Conservation (phyloP, 1,140 invertebrate genomes). For the Nilaparvata lugens region DNA sequence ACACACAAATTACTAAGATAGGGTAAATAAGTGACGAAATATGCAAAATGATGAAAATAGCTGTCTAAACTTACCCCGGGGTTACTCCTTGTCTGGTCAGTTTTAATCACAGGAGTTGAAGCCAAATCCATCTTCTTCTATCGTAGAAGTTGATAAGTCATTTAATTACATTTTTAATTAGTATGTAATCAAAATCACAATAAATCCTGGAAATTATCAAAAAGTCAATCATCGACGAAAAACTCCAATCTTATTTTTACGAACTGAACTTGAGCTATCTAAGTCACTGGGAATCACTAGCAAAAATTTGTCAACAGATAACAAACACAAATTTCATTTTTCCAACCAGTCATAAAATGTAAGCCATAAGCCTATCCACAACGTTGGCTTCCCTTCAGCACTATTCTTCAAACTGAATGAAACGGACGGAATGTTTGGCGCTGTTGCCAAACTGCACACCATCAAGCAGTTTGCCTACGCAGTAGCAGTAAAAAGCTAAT, state of each 20-base stretch:
- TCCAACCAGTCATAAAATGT: slow-evolving; percentile 2
- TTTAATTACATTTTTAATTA: too few species aligned
- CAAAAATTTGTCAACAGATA: too few species aligned
- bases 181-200: too few species aligned
- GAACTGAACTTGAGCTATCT: too few species aligned
- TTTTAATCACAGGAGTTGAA: background rate
- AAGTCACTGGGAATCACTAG: too few species aligned
- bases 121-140: background rate
- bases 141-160: too few species aligned
- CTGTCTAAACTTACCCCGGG: background rate
- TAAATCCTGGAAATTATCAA: too few species aligned
- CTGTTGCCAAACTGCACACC: background rate
- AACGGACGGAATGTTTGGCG: slow-evolving; percentile 1
- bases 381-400: slow-evolving; percentile 4
- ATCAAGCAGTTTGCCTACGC: slow-evolving; percentile 3
- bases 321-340: background rate
- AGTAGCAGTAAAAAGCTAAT: background rate
- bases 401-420: slow-evolving; percentile 3
- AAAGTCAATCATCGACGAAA: too few species aligned
- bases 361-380: slow-evolving; percentile 1
- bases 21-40: too few species aligned
- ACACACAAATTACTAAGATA: too few species aligned
- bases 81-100: slow-evolving; percentile 2
- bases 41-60: too few species aligned
- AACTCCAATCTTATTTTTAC: too few species aligned